Conservation (phyloP, 92 coral and sea anemone species). For the Epizoanthus stellaris region DNA sequence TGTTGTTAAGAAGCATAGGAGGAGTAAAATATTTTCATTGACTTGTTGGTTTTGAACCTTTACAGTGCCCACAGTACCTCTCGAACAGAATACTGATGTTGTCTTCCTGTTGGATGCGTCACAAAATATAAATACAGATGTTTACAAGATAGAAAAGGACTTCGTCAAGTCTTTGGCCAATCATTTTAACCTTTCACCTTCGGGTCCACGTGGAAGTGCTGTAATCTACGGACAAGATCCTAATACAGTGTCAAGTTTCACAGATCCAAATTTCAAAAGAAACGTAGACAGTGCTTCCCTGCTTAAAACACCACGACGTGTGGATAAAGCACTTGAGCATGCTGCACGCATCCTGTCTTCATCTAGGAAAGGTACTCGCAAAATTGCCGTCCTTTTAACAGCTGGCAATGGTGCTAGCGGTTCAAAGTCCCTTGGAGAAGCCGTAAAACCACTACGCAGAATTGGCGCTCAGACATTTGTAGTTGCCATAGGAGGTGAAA, state of each 20-base stretch:
- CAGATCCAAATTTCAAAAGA: constrained; percentile 25
- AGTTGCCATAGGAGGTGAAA: constrained; percentile 18
- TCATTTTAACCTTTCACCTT: constrained; percentile 33
- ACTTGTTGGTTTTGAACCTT: not conserved
- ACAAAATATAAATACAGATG: constrained; percentile 33
- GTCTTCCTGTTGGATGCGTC: constrained; percentile 65
- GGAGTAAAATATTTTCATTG: not conserved
- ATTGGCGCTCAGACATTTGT: constrained; percentile 28
- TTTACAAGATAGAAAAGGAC: constrained; percentile 48
- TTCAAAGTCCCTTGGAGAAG: constrained; percentile 48
- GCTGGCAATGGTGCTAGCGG: constrained; percentile 40
- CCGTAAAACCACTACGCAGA: constrained; percentile 33
- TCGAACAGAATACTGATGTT: constrained; percentile 40
- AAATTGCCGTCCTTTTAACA: constrained; percentile 51
- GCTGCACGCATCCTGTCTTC: constrained; percentile 28
- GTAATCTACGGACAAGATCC: constrained; percentile 36
- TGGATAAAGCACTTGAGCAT: constrained; percentile 37
- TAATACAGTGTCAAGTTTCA: constrained; percentile 20
- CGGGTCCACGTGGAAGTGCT: constrained; percentile 40
- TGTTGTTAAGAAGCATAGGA: not conserved
- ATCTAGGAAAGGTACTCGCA: constrained; percentile 14
- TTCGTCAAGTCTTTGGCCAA: constrained; percentile 55
- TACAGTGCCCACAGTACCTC: constrained; percentile 31
- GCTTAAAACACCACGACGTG: constrained; percentile 25
- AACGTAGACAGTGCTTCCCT: constrained; percentile 21